phyloP scores from a whole-genome alignment of 2,888 invertebrate species.

The Athalia rosae region DNA sequence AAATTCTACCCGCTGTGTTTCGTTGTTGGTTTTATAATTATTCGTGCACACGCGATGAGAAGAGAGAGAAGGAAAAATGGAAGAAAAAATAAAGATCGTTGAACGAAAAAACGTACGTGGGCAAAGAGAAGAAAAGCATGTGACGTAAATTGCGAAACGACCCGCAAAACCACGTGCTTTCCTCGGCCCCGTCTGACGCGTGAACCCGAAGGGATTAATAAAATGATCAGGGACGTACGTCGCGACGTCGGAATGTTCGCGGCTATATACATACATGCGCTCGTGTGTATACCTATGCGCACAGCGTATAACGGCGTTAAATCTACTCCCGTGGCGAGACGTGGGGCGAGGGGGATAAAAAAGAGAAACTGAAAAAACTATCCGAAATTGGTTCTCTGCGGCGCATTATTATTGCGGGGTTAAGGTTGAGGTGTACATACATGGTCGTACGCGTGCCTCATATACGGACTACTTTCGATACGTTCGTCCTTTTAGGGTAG shows the following conservation, averaged over 20 bases:
- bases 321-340: no score
- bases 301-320: no score
- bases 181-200: no score
- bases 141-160: background rate
- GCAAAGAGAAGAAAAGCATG: background rate
- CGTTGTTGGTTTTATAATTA: background rate
- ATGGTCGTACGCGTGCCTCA: no score
- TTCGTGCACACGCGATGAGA: background rate
- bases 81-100: background rate
- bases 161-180: no score
- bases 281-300: background rate
- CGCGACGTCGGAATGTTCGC: background rate
- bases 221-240: no score
- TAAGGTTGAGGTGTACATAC: no score
- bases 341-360: no score
- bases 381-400: conserved; percentile 12
- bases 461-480: no score
- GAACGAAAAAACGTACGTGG: background rate
- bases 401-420: no score
- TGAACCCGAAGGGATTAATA: no score
- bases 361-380: background rate
- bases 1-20: background rate
- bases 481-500: no score
- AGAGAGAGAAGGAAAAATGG: background rate
- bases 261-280: background rate